Conservation (phyloP, 2,113 vertebrate species). For the Paraplagusia blochii region DNA sequence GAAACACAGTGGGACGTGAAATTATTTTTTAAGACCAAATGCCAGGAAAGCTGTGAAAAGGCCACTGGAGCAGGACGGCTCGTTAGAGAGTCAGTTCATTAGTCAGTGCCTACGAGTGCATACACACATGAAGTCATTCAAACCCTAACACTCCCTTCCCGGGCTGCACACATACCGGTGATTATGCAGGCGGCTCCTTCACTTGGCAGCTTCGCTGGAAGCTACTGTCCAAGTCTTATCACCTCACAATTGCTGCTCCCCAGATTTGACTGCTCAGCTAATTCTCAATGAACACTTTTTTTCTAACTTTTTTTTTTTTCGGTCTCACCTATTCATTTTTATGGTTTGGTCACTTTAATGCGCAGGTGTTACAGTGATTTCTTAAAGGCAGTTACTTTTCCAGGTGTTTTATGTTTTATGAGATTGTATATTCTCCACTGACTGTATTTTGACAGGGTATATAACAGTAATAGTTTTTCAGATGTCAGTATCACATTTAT, state of each 20-base stretch:
- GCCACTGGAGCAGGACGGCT: conserved; percentile 66
- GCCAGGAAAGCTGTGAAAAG: conserved; percentile 75
- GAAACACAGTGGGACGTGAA: conserved; percentile 79
- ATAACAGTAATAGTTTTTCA: neutral
- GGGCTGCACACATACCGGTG: conserved; percentile 25
- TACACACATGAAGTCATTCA: conserved; percentile 20
- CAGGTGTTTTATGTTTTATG: neutral
- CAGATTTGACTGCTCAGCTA: conserved; percentile 50
- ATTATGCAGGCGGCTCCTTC: conserved; percentile 37
- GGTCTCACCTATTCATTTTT: conserved; percentile 15
- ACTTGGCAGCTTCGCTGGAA: conserved; percentile 39
- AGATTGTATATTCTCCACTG: neutral
- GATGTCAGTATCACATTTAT: no score
- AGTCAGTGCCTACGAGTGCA: conserved; percentile 58
- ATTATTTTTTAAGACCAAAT: conserved; percentile 79
- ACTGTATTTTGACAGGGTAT: neutral
- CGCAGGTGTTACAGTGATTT: conserved; percentile 2
- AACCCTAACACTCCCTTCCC: conserved; percentile 34
- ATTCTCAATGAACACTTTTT: conserved; percentile 23
- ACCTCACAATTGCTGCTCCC: conserved; percentile 29
- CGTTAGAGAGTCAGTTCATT: conserved; percentile 71
- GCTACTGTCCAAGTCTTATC: conserved; percentile 33
- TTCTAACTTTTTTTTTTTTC: conserved; percentile 14
- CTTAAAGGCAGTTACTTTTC: neutral
- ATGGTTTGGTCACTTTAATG: neutral